phyloP scores from a whole-genome alignment of 2,888 invertebrate species.

The Lasioglossum malachurum region DNA sequence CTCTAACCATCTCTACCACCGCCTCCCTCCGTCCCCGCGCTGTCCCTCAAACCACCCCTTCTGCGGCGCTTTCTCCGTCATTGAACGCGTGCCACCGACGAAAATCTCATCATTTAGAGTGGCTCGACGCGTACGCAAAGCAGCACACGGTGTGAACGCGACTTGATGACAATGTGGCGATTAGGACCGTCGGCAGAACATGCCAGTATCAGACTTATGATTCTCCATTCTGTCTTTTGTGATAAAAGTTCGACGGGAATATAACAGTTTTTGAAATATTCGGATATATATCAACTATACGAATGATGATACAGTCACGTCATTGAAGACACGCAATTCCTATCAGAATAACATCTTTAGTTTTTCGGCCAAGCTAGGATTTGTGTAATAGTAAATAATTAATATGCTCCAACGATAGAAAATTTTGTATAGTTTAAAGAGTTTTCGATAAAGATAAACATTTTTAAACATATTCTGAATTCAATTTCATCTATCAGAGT shows the following conservation, averaged over 20 bases:
- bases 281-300: background rate
- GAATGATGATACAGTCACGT: background rate
- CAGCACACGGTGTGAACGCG: constrained; percentile 48
- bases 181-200: background rate
- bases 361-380: too few species aligned
- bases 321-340: background rate
- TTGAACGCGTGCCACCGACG: constrained; percentile 43
- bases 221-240: background rate
- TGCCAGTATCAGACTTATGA: background rate
- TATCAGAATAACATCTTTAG: background rate
- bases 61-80: constrained; percentile 32
- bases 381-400: too few species aligned
- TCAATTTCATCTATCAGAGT: too few species aligned
- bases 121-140: constrained; percentile 68
- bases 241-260: background rate
- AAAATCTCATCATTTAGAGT: constrained; percentile 83
- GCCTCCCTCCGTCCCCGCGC: background rate
- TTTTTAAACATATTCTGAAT: too few species aligned
- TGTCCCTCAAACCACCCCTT: constrained; percentile 8
- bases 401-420: too few species aligned
- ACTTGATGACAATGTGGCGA: constrained; percentile 17
- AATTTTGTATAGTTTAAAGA: too few species aligned
- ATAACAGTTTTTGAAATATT: background rate
- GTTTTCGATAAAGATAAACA: too few species aligned
- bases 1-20: background rate